Evolutionary conservation across 92 coral and sea anemone species (phyloP).

Genomic region (Epizoanthus fatuus): DNA sequence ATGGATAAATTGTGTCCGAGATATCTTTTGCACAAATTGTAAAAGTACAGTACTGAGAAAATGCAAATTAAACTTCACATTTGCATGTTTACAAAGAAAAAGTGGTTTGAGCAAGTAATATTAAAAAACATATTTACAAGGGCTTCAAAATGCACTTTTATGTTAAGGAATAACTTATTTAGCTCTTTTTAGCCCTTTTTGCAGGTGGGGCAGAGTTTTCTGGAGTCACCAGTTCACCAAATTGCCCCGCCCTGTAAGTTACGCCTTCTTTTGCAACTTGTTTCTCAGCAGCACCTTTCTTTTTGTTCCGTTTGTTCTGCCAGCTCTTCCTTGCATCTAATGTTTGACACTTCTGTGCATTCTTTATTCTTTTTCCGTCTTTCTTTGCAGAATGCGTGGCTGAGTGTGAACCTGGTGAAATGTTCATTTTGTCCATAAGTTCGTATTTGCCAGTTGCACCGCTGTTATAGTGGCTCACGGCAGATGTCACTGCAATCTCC

Average conservation of each 20-base stretch:
- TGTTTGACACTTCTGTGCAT: not conserved
- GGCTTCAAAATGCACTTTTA: not conserved
- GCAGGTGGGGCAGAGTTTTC: not conserved
- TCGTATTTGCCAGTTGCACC: conserved; percentile 15
- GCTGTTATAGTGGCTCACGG: not conserved
- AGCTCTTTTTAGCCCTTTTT: not conserved
- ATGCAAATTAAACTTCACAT: not conserved
- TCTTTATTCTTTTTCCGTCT: not conserved
- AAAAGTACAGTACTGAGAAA: not conserved
- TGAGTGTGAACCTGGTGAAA: not conserved
- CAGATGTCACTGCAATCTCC: not conserved
- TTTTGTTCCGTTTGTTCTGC: not conserved
- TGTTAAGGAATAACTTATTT: not conserved
- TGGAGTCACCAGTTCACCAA: not conserved
- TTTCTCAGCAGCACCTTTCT: not conserved
- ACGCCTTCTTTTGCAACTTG: not conserved
- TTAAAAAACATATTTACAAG: not conserved
- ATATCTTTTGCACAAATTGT: not conserved
- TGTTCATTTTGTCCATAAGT: conserved; percentile 7
- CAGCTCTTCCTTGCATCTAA: not conserved
- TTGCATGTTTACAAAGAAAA: not conserved
- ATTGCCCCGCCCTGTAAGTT: not conserved
- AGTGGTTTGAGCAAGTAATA: not conserved
- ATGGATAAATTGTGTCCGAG: not conserved
- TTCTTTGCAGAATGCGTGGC: not conserved